Conservation (phyloP, 2,888 invertebrate genomes). For the Athalia rosae region DNA sequence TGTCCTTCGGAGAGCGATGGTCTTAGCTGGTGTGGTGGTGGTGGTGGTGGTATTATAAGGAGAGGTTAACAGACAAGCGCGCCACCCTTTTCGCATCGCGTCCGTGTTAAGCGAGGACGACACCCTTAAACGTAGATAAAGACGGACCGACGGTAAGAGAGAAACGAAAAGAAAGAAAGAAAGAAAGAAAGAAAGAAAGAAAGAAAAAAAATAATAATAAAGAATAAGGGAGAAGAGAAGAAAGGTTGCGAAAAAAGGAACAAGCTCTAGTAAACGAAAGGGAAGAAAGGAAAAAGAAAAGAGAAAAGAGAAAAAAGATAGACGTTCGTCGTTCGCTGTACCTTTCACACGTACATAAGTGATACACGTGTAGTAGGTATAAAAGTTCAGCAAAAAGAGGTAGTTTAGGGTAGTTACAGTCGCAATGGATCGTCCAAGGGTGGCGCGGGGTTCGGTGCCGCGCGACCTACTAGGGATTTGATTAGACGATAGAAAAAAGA, state of each 20-base stretch:
- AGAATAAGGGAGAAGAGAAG: too few species aligned
- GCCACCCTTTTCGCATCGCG: constrained; percentile 29
- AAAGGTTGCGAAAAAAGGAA: too few species aligned
- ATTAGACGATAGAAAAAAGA: not conserved
- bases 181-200: not conserved
- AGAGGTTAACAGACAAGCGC: not conserved
- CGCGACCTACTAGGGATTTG: not conserved
- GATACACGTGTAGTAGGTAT: too few species aligned
- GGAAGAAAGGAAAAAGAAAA: too few species aligned
- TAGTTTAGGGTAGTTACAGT: too few species aligned
- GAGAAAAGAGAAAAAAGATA: too few species aligned
- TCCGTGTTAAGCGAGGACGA: constrained; percentile 20
- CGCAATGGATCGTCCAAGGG: too few species aligned
- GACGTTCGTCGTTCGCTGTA: too few species aligned
- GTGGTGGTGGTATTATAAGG: not conserved
- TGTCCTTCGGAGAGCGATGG: not conserved
- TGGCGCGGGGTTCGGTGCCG: not conserved
- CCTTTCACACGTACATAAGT: too few species aligned
- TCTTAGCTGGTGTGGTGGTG: not conserved
- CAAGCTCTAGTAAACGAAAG: too few species aligned
- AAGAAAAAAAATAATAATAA: not conserved
- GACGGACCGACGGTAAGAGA: not conserved
- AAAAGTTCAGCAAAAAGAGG: too few species aligned
- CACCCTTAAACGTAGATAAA: not conserved
- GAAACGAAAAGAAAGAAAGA: not conserved